These are phyloP conservation scores for Chascanopsetta lugubris DNA, from an alignment of 2,113 vertebrate species.

Conservation along the genomic window DNA sequence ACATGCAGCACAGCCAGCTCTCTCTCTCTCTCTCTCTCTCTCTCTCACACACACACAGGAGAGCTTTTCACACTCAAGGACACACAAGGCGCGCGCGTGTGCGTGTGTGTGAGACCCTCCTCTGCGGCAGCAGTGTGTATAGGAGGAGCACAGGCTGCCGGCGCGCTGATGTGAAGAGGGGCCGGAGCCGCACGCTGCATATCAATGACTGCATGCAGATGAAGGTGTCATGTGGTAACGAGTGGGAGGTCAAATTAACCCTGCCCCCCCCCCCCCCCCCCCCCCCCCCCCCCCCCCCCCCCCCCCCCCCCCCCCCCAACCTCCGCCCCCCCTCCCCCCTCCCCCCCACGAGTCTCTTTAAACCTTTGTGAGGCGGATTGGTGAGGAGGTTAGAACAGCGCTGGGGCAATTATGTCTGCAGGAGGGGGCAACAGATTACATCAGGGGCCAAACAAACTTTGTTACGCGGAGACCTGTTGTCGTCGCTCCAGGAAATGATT, in stretches of 20 bases:
- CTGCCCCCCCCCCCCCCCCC: constrained; percentile 27
- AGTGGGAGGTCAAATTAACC: constrained; percentile 65
- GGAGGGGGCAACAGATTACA: too few species aligned
- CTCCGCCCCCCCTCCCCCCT: constrained; percentile 26
- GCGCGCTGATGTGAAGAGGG: constrained; percentile 57
- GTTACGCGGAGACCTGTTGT: too few species aligned
- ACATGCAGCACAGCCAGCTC: constrained; percentile 36
- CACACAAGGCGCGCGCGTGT: constrained; percentile 10
- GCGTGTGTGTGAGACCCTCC: constrained; percentile 7
- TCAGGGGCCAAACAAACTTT: too few species aligned
- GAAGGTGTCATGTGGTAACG: constrained; percentile 66
- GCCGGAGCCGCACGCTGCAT: constrained; percentile 60
- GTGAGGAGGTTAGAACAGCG: constrained; percentile 44
- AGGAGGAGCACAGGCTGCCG: constrained; percentile 41
- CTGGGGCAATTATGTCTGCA: too few species aligned
- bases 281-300: constrained; percentile 27
- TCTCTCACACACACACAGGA: not conserved
- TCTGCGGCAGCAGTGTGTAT: constrained; percentile 21
- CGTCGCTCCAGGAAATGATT: too few species aligned
- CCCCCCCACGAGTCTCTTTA: constrained; percentile 18
- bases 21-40: too few species aligned
- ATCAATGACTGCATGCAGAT: constrained; percentile 67
- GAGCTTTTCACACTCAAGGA: constrained; percentile 9
- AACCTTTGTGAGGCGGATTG: constrained; percentile 22
- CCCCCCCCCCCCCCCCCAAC: constrained; percentile 19